These are phyloP conservation scores for Scolanthus callimorphus DNA, from an alignment of 92 coral and sea anemone species.

Conservation along the genomic window DNA sequence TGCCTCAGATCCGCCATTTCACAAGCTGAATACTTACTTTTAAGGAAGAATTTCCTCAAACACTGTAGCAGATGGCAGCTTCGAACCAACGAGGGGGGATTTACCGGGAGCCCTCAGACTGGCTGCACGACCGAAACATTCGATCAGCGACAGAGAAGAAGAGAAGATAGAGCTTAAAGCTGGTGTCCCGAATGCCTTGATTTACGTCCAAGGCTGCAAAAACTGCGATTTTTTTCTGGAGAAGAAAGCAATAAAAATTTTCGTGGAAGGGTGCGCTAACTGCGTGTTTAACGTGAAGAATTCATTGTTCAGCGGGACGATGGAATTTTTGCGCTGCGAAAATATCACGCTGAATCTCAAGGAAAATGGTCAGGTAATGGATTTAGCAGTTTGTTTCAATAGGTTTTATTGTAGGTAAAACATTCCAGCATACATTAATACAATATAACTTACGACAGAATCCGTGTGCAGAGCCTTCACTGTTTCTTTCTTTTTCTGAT, in stretches of 20 bases:
- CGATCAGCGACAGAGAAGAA: constrained; percentile 54
- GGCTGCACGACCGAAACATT: constrained; percentile 51
- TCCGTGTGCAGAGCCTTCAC: too few species aligned
- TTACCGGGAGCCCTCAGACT: constrained; percentile 13
- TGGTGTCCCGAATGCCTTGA: constrained; percentile 44
- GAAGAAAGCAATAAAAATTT: constrained; percentile 80
- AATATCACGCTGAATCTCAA: constrained; percentile 71
- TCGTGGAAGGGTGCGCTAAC: constrained; percentile 77
- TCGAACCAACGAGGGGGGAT: too few species aligned
- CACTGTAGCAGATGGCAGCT: too few species aligned
- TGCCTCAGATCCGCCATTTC: too few species aligned
- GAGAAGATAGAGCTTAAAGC: constrained; percentile 64
- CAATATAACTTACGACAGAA: too few species aligned
- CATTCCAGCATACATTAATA: too few species aligned
- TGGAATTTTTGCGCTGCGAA: constrained; percentile 72
- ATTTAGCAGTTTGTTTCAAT: constrained; percentile 1
- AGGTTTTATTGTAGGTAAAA: neutral
- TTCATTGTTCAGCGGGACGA: constrained; percentile 65
- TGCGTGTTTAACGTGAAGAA: constrained; percentile 65
- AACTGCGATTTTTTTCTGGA: constrained; percentile 54
- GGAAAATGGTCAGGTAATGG: constrained; percentile 83
- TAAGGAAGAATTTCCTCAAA: too few species aligned
- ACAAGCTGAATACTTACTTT: too few species aligned
- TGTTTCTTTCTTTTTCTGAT: too few species aligned
- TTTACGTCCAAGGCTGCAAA: constrained; percentile 71